Base-by-base conservation (phyloP, 2,888 invertebrate species). In the Ormia ochracea region DNA sequence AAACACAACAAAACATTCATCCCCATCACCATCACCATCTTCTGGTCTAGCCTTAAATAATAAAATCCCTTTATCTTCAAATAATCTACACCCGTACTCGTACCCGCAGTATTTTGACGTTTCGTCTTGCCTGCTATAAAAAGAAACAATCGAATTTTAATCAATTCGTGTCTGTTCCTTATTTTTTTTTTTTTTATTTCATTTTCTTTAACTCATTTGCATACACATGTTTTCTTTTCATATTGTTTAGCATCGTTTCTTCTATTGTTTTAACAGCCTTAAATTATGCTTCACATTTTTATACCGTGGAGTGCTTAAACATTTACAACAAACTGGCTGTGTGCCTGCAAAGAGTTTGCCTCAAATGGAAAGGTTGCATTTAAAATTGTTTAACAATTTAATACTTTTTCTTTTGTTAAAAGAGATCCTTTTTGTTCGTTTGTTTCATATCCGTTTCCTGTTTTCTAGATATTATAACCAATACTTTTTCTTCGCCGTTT, bases 71-170 rank as follows among this genome's bases (percentile, higher is more conserved):
- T 77, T 70, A 63, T 70, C 61, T 33, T 1, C 14, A 28, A 54
- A 69, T 59, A 59, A 69, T 63, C 69, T n/a, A n/a, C n/a, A n/a
- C n/a, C n/a, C n/a, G n/a, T n/a, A 76, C 76, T 58, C 68, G n/a
- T 17, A 61, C 41, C 56, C 45, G 43, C 38, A 28, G 54, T 68
- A 48, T 68, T 77, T 65, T 63, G 70, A 70, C 50, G 38, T 65
- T 45, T 61, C 33, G 17, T 48, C 45, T 66, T 65, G 26, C 26
- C 23, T n/a, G 17, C n/a, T 84, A 84, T 84, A 85, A 83, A 12
- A 83, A 84, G 86, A 85, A 87, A 85, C 87, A 87, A 88, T 89
- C 87, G 88, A 89, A 88, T 88, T 88, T 88, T 88, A 88, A 88
- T 88, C 89, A 89, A 89, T 89, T 87, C 88, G 84, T 84, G 82